These are phyloP conservation scores for Periophthalmodon schlosseri DNA, from an alignment of 2,113 vertebrate species.

Conservation along the genomic window DNA sequence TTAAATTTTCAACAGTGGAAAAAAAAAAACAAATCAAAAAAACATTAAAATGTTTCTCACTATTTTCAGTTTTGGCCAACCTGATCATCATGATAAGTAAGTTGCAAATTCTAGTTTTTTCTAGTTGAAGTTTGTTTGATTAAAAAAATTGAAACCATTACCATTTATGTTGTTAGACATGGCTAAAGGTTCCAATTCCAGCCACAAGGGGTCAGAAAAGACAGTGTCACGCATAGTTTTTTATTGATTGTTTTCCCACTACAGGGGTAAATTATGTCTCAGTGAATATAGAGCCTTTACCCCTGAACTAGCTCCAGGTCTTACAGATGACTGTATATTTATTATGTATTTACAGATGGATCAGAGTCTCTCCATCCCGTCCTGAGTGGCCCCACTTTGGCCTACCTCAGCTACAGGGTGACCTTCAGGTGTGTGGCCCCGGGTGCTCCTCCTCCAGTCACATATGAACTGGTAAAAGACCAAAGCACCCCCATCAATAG, in stretches of 20 bases:
- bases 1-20: neutral
- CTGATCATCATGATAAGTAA: conserved; percentile 52
- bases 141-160: neutral
- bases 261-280: neutral
- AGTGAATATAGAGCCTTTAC: neutral
- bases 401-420: conserved; percentile 50
- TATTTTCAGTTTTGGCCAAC: conserved; percentile 58
- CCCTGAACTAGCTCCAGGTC: neutral
- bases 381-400: conserved; percentile 65
- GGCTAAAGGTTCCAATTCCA: neutral
- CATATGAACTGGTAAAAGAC: conserved; percentile 58
- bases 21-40: neutral
- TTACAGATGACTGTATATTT: neutral
- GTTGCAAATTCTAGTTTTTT: conserved; percentile 17
- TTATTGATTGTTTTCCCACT: neutral
- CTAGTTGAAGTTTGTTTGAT: no score
- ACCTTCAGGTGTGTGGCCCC: conserved; percentile 53
- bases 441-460: conserved; percentile 31
- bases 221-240: neutral
- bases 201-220: neutral
- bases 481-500: neutral
- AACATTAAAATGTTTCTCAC: conserved; percentile 1
- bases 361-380: conserved; percentile 20
- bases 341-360: conserved; percentile 39
- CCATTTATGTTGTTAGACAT: no score